These are phyloP conservation scores for Mythimna loreyi DNA, from an alignment of 2,888 invertebrate species.

Conservation along the genomic window DNA sequence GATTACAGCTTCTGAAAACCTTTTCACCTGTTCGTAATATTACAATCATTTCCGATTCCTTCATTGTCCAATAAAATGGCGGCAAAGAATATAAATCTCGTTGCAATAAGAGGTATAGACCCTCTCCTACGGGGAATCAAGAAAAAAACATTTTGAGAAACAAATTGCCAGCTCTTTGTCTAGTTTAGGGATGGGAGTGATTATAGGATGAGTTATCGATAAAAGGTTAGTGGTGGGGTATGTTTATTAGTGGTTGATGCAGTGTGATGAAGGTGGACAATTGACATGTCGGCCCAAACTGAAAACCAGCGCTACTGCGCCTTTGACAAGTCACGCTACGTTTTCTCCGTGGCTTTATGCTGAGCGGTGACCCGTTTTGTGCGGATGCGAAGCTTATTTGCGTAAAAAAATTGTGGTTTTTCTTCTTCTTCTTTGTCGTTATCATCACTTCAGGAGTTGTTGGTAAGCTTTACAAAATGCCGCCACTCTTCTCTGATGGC, in stretches of 20 bases:
- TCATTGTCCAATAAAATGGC: conserved; percentile 54
- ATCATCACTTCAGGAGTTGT: no score
- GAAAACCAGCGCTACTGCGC: no score
- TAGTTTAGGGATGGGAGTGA: conserved; percentile 54
- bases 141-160: conserved; percentile 80
- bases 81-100: conserved; percentile 72
- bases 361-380: no score
- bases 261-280: background rate
- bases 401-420: no score
- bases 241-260: background rate
- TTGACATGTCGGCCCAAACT: no score
- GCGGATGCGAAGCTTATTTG: no score
- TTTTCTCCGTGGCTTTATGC: no score
- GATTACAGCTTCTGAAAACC: background rate
- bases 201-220: conserved; percentile 23
- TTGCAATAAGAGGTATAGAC: conserved; percentile 75
- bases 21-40: conserved; percentile 21
- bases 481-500: no score
- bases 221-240: conserved; percentile 33
- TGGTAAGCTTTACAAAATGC: no score
- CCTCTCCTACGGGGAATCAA: conserved; percentile 72
- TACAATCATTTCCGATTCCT: conserved; percentile 25
- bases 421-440: no score
- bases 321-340: no score
- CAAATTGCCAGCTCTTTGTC: conserved; percentile 79